Base-by-base conservation (phyloP, 2,113 vertebrate genomes). In the Pseudorectes ferrugineus region DNA sequence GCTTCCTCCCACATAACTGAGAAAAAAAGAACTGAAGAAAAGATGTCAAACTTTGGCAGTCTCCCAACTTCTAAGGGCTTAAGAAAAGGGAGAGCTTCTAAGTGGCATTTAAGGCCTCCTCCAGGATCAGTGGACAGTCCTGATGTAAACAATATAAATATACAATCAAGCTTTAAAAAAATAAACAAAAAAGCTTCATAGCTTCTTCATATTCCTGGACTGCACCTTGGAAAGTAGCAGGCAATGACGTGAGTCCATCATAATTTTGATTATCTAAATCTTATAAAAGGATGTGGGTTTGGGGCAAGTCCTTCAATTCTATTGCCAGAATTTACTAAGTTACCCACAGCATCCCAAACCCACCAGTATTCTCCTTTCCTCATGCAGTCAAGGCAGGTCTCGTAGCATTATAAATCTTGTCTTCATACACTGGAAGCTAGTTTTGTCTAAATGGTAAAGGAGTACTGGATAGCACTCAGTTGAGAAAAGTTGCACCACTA, bases 1-100 rank as follows among this genome's bases (percentile, higher is more conserved):
- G 20, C 61, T 93, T 94, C 88, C 71, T 92, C 88, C 75, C 82
- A 95, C 38, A 83, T 92, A 89, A 92, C 92, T 94, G 94, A 97
- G 94, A 88, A 96, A 94, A 61, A 62, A 72, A 38, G 61, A 86
- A 61, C 66, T 58, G 74, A 94, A 89, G 61, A 61, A 89, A 88
- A 94, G 42, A 77, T 80, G 63, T 83, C 51, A 62, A 77, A 74
- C 40, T 88, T 92, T 49, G 57, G 20, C 73, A 49, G 15, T 61
- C 52, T 94, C 74, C 70, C 89, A 83, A 0, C 14, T 43, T 67
- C 43, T 66, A 83, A 74, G 11, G 65, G n/a, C 33, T 85, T 77
- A 21, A 73, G 91, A 89, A 89, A 79, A 31, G 35, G 71, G 88
- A 95, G 76, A 86, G 52, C 57, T 92, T 84, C 0, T 57, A 91